Base-by-base conservation (phyloP, 1,140 invertebrate species). In the Drosophila melanica region DNA sequence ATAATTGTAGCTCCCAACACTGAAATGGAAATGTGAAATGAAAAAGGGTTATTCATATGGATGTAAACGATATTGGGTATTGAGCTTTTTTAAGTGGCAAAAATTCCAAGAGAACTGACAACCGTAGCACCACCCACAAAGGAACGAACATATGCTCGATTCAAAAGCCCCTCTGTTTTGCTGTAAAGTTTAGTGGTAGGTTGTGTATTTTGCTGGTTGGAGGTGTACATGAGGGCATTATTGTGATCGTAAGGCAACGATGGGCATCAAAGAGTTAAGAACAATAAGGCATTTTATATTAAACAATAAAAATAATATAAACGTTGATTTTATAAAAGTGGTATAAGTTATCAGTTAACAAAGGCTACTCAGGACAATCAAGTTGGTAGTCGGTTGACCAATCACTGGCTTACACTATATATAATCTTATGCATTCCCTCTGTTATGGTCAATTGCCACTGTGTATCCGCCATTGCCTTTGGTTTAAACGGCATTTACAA, bases 31-130 rank as follows among this genome's bases (percentile, higher is more conserved):
- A 16, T 8, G 8, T 27, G 23, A 27, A 27, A 27, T 27, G 23
- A n/a, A 2, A 41, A 59, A 58, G 20, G 45, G 35, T 55, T 65
- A 33, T 11, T 18, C 10, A 33, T n/a, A 14, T 27, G 27, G 35
- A 9, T n/a, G 41, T 30, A 33, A n/a, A 14, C 18, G 41, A 27
- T 4, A 45, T 27, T 54, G 63, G 42, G 63, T 50, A 57, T 66
- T 37, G 41, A 53, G 64, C 74, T 65, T 48, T 67, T 67, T 75
- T 79, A 79, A 66, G 79, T 82, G 62, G 82, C 77, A 78, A 71
- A 78, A 81, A 57, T 64, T 77, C 60, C 45, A 77, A 64, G n/a
- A 64, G 37, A 23, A 63, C 23, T 59, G n/a, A 64, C 30, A 23
- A 63, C 23, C 35, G 12, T 12, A 51, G n/a, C 47, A 51, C 50